These are phyloP conservation scores for Glaucidium brasilianum DNA, from an alignment of 2,113 vertebrate species.

Conservation along the genomic window DNA sequence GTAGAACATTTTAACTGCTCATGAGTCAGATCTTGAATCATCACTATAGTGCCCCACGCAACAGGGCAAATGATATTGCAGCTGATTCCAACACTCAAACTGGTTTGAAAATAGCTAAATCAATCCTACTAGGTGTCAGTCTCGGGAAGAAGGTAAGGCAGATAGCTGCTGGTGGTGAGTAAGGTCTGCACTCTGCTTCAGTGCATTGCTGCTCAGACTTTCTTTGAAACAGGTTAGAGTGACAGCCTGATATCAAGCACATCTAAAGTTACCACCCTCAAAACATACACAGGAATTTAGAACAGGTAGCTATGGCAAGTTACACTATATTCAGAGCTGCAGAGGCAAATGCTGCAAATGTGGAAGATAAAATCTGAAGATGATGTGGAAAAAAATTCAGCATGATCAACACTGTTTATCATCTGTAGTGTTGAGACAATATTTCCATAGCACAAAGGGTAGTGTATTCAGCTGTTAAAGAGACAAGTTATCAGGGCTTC, in stretches of 20 bases:
- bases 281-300: not conserved
- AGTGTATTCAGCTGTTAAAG: not conserved
- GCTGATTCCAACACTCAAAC: not conserved
- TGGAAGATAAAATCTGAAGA: not conserved
- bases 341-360: not conserved
- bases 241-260: not conserved
- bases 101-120: not conserved
- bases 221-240: not conserved
- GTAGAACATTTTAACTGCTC: not conserved
- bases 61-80: not conserved
- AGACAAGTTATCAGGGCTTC: not conserved
- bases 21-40: not conserved
- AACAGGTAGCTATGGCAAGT: not conserved
- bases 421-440: not conserved
- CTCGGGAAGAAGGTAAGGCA: not conserved
- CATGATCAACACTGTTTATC: not conserved
- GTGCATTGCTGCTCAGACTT: not conserved
- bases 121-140: not conserved
- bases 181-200: not conserved
- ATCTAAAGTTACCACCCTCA: not conserved
- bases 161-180: not conserved
- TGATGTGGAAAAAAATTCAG: not conserved
- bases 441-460: not conserved
- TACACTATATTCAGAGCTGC: not conserved
- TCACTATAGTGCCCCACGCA: not conserved